Percentiles rank a stretch among this genome's conserved stretches.
Conservation (phyloP, 2,888 invertebrate species). For the Ischnus inquisitorius region DNA sequence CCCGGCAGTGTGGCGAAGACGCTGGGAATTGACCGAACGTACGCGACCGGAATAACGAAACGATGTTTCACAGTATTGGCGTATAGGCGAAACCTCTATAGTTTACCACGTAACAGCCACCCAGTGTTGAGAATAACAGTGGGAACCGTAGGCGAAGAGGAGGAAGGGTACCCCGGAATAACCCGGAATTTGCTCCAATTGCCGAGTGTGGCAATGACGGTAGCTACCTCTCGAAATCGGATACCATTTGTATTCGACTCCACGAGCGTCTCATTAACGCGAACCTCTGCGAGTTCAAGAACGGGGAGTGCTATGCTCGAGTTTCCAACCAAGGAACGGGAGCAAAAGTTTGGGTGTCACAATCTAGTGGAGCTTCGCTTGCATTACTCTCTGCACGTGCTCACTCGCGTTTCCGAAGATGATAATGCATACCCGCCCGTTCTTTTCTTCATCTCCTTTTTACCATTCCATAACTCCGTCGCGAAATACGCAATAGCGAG, state of each 20-base stretch:
- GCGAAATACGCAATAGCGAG: not conserved
- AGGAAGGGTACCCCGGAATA: not conserved
- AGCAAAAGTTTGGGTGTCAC: constrained; percentile 28
- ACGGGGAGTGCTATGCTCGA: constrained; percentile 18
- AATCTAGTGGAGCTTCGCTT: not conserved
- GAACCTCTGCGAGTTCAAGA: constrained; percentile 62
- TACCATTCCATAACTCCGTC: not conserved
- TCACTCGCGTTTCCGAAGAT: not conserved
- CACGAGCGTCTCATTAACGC: constrained; percentile 69
- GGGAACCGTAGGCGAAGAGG: constrained; percentile 12
- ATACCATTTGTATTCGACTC: constrained; percentile 69
- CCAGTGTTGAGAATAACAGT: constrained; percentile 40
- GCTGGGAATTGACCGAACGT: constrained; percentile 65
- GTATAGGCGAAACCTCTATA: not conserved
- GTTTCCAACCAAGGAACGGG: constrained; percentile 8
- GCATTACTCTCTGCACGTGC: constrained; percentile 9
- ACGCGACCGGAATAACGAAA: constrained; percentile 62
- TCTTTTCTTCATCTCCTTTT: not conserved
- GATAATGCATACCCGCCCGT: not conserved
- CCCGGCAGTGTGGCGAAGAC: constrained; percentile 44
- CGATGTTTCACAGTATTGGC: not conserved
- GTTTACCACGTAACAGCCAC: constrained; percentile 45
- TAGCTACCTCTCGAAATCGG: constrained; percentile 65
- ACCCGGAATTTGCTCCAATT: constrained; percentile 67
- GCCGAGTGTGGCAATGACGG: constrained; percentile 62